Evolutionary conservation across 2,113 vertebrate species (phyloP), one percentile per base, ranked within the genome.

Genomic region (Cyanoramphus novaezelandiae): DNA sequence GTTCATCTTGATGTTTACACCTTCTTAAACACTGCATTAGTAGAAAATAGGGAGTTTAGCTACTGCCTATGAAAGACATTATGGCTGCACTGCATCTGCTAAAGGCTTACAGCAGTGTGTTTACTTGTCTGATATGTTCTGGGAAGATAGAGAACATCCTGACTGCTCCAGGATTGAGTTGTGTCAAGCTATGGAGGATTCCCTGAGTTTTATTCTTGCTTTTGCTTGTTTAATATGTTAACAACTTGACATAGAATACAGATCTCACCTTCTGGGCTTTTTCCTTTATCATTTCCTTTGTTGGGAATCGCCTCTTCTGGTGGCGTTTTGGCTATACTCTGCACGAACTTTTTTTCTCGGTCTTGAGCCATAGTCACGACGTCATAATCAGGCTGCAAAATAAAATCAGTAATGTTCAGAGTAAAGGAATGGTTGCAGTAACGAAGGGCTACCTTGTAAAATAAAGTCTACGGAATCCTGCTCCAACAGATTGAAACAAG

Each of bases 281-380:
- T 98, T 74, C 96, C 96, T 97, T 98, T 99, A 44, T 87, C 95
- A 77, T 97, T 97, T 63, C 96, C 98, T 94, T 98, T 98, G 46
- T 95, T 95, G 57, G 94, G 39, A 90, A 92, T 86, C 18, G 98
- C 59, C 79, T 99, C 99, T 59, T 99, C 98, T 79, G 98, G 90
- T 8, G 99, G 98, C 98, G 99, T 99, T 77, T 99, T 92, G 37
- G 98, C 95, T 90, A 99, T 74, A 95, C 98, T 99, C 95, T 99
- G 97, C 81, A 98, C 91, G 92, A 99, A 99, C 28, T 98, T 62
- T 91, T 99, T 99, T 98, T 99, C 99, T 79, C 99, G 97, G 23
- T 97, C 97, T 98, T 99, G 98, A 39, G 98, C 99, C 99, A 99
- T 99, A 79, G 99, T 94, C 89, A 99, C 98, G 87, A 99, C 97